phyloP scores from a whole-genome alignment of 1,140 invertebrate species.

The Scaptodrosophila lebanonensis region DNA sequence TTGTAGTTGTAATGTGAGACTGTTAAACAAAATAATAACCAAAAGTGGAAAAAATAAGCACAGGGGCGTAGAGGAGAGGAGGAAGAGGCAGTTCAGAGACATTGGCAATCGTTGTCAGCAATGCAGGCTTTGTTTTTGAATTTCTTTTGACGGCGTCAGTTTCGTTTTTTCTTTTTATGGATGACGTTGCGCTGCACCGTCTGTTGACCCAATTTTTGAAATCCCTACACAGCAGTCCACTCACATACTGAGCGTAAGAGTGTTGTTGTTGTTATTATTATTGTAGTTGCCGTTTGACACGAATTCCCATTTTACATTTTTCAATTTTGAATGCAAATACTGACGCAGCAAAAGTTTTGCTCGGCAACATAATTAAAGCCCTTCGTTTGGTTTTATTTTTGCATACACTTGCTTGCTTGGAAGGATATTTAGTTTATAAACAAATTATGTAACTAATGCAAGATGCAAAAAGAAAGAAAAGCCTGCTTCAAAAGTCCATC shows the following conservation, averaged over 20 bases:
- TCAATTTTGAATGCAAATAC: too few species aligned
- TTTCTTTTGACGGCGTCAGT: conserved; percentile 9
- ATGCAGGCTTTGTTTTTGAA: conserved; percentile 10
- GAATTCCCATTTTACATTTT: conserved; percentile 12
- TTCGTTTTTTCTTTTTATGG: conserved; percentile 25
- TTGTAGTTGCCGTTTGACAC: conserved; percentile 25
- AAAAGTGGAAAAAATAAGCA: conserved; percentile 18
- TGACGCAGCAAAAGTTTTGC: conserved; percentile 15
- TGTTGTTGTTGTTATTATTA: neutral
- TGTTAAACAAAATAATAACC: conserved; percentile 18
- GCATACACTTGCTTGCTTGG: too few species aligned
- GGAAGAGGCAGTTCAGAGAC: too few species aligned
- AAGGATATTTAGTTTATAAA: too few species aligned
- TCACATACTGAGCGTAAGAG: too few species aligned
- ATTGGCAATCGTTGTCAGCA: too few species aligned
- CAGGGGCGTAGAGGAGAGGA: too few species aligned
- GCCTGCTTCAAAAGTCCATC: too few species aligned
- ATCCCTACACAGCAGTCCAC: too few species aligned
- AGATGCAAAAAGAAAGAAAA: too few species aligned
- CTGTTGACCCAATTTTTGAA: too few species aligned
- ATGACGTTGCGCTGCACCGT: neutral
- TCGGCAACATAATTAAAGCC: conserved; percentile 41
- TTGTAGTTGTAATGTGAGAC: conserved; percentile 7
- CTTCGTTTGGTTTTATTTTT: neutral
- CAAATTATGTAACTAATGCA: too few species aligned